Conservation (phyloP, 1,140 invertebrate genomes). For the Alviniconcha marisindica region DNA sequence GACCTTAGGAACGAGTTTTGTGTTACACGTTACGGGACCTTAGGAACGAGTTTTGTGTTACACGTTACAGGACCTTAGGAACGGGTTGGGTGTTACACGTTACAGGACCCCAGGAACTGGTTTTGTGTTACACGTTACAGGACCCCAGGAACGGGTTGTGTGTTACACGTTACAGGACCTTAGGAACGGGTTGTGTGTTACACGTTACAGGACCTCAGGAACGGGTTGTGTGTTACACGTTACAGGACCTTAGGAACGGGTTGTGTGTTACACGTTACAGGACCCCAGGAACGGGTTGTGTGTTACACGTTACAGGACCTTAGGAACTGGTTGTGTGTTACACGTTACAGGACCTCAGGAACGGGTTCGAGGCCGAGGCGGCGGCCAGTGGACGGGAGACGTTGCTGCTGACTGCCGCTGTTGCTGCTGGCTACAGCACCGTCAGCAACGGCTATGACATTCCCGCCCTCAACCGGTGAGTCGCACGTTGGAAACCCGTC, state of each 20-base stretch:
- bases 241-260: too few species aligned
- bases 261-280: conserved; percentile 75
- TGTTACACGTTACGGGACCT: too few species aligned
- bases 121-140: conserved; percentile 75
- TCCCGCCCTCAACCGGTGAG: conserved; percentile 1
- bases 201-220: conserved; percentile 85
- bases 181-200: not conserved
- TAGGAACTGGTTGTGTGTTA: not conserved
- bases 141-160: conserved; percentile 77
- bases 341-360: conserved; percentile 85
- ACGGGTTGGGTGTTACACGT: not conserved
- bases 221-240: conserved; percentile 84
- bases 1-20: conserved; percentile 79
- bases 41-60: too few species aligned
- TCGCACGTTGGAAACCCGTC: too few species aligned
- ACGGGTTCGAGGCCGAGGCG: conserved; percentile 92
- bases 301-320: too few species aligned
- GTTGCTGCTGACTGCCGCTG: conserved; percentile 94
- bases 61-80: too few species aligned
- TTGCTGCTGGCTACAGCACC: conserved; percentile 84
- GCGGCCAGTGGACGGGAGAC: conserved; percentile 86
- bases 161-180: too few species aligned
- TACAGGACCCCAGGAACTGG: not conserved
- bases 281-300: conserved; percentile 77
- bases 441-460: conserved; percentile 19